phyloP scores from a whole-genome alignment of 2,113 vertebrate species.

The Microcebus tavaratra region DNA sequence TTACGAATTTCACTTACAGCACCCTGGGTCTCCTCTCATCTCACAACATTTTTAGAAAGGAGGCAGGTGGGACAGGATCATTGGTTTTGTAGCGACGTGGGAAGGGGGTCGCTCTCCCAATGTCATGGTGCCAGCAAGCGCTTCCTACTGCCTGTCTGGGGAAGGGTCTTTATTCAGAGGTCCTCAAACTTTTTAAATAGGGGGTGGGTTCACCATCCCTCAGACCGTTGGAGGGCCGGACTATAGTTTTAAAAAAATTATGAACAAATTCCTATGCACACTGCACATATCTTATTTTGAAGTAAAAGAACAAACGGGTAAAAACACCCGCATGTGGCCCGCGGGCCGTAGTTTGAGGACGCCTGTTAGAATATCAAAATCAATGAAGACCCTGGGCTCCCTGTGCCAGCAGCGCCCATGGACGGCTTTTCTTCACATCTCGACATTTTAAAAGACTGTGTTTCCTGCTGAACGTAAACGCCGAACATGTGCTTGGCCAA shows the following conservation, averaged over 20 bases:
- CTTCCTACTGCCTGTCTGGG: not conserved
- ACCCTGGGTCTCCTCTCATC: not conserved
- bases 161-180: not conserved
- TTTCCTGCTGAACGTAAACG: not conserved
- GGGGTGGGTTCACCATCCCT: too few relatives aligned
- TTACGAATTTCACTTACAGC: not conserved
- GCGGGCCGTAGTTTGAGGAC: too few relatives aligned
- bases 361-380: not conserved
- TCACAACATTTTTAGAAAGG: not conserved
- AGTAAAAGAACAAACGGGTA: too few relatives aligned
- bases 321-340: too few relatives aligned
- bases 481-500: rapidly evolving
- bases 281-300: too few relatives aligned
- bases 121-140: not conserved
- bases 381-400: not conserved
- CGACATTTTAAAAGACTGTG: not conserved
- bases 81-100: not conserved
- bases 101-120: not conserved
- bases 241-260: too few relatives aligned
- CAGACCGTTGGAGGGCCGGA: too few relatives aligned
- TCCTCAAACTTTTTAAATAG: too few relatives aligned
- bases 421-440: not conserved
- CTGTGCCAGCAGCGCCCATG: not conserved
- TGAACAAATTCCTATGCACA: too few relatives aligned
- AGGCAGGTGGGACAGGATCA: not conserved